These are phyloP conservation scores for Zaprionus gabonicus DNA, from an alignment of 1,140 invertebrate species.

Conservation along the genomic window DNA sequence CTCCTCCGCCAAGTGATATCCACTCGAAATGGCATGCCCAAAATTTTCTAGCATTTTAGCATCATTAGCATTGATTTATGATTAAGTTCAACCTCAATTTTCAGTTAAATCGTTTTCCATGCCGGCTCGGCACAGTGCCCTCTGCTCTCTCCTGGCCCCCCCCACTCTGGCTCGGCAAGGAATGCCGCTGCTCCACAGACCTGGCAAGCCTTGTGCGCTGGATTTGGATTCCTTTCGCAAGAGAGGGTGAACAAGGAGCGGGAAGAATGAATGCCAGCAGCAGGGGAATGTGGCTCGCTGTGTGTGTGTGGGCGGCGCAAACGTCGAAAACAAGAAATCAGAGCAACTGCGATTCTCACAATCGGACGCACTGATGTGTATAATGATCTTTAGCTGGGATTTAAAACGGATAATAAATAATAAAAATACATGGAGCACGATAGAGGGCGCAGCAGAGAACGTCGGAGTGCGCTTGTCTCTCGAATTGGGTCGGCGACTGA, in stretches of 20 bases:
- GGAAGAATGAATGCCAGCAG: not conserved
- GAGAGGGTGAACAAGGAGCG: not conserved
- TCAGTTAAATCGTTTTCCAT: constrained; percentile 83
- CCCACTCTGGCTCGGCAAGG: not conserved
- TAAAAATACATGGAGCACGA: constrained; percentile 73
- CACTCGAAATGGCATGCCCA: constrained; percentile 68
- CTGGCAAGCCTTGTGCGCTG: constrained; percentile 44
- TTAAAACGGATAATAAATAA: constrained; percentile 83
- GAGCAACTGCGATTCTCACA: constrained; percentile 80
- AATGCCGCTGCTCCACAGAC: constrained; percentile 10
- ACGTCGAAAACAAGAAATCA: constrained; percentile 82
- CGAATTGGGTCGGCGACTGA: constrained; percentile 43
- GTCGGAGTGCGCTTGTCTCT: constrained; percentile 20
- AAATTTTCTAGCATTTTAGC: constrained; percentile 84
- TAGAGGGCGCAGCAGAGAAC: constrained; percentile 26
- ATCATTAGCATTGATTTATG: constrained; percentile 85
- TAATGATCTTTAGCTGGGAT: constrained; percentile 84
- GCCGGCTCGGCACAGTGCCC: constrained; percentile 38
- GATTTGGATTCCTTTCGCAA: constrained; percentile 7
- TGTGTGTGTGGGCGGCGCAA: constrained; percentile 45
- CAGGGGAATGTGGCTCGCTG: not conserved
- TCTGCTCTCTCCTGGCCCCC: not conserved
- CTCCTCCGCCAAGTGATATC: constrained; percentile 62
- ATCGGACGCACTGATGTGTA: constrained; percentile 83
- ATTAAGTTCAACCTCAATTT: constrained; percentile 84